These are phyloP conservation scores for Myiotriccus ornatus DNA, from an alignment of 2,797 vertebrate genomes.

Conservation along the genomic window DNA sequence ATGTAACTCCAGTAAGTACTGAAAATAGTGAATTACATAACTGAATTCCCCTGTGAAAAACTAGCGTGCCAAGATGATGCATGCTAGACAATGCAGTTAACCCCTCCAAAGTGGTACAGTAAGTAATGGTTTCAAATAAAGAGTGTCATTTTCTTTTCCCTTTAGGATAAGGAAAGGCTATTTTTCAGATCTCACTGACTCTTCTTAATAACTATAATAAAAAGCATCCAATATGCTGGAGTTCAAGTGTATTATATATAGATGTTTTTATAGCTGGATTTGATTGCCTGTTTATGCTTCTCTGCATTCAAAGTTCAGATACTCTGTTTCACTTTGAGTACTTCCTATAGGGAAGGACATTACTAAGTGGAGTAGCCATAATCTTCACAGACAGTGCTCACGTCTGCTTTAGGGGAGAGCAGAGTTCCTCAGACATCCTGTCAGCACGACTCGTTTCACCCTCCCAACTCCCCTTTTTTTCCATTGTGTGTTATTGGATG, in stretches of 20 bases:
- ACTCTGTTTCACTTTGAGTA: slow-evolving; percentile 4
- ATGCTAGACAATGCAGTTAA: slow-evolving; percentile 51
- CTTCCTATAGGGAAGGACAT: slow-evolving; percentile 13
- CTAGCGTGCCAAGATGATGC: slow-evolving; percentile 37
- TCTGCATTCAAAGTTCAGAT: slow-evolving; percentile 31
- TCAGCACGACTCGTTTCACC: neutral
- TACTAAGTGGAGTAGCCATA: neutral
- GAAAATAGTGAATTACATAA: slow-evolving; percentile 20
- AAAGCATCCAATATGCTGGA: slow-evolving; percentile 30
- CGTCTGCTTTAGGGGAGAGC: neutral
- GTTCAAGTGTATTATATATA: slow-evolving; percentile 19
- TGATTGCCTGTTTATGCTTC: slow-evolving; percentile 42
- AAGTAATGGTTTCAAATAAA: slow-evolving; percentile 64
- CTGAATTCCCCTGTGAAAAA: slow-evolving; percentile 48
- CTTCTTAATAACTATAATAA: slow-evolving; percentile 59
- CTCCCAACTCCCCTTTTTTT: neutral
- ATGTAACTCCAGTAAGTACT: neutral
- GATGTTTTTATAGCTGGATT: slow-evolving; percentile 58
- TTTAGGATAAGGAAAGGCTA: neutral
- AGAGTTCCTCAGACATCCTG: neutral
- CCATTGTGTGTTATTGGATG: neutral
- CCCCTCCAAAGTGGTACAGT: slow-evolving; percentile 22
- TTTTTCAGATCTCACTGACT: slow-evolving; percentile 45
- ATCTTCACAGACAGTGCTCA: neutral
- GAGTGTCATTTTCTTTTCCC: slow-evolving; percentile 45